Base-by-base conservation (phyloP, 2,113 vertebrate species). In the Centrocercus urophasianus region DNA sequence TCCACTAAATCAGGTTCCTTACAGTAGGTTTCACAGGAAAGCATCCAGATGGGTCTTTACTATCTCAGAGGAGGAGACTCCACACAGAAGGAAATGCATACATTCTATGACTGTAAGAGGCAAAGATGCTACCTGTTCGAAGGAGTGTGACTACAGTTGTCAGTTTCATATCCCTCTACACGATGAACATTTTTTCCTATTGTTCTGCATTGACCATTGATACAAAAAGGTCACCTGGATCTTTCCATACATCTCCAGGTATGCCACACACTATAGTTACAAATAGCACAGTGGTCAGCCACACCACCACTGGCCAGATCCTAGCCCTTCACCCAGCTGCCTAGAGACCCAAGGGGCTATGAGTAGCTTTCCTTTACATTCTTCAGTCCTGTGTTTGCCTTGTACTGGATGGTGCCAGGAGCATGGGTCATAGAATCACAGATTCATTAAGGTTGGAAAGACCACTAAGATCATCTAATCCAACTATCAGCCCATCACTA, bases 391-490 rank as follows among this genome's bases (percentile, higher is more conserved):
- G 21, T 9, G 16, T 17, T 42, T 81, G 9, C 65, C 65, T 22
- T 0, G 0, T 27, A 15, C 25, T 36, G 8, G 19, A 27, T 7
- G 25, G 38, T 30, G 36, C 30, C 19, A 67, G 27, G 21, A 80
- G 48, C 0, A 0, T 54, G 27, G 27, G 27, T 54, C 52, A 30
- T 10, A 54, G 52, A 54, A 54, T 16, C 13, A 54, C 13, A 54
- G 27, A 54, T 30, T 54, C 52, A 54, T 54, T 54, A 54, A 54
- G 14, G 13, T 16, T 28, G 15, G 27, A 54, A 54, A 54, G 52
- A 54, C 52, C 52, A 54, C 27, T 54, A 54, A 30, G 52, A 30
- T 17, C 52, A 54, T 30, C 27, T 54, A 54, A 15, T 54, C 27
- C 52, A 54, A 54, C 52, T 54, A 30, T 54, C 27, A 54, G 15